Evolutionary conservation across 2,888 invertebrate genomes (phyloP).

Genomic region (Trissoscelio sp.): DNA sequence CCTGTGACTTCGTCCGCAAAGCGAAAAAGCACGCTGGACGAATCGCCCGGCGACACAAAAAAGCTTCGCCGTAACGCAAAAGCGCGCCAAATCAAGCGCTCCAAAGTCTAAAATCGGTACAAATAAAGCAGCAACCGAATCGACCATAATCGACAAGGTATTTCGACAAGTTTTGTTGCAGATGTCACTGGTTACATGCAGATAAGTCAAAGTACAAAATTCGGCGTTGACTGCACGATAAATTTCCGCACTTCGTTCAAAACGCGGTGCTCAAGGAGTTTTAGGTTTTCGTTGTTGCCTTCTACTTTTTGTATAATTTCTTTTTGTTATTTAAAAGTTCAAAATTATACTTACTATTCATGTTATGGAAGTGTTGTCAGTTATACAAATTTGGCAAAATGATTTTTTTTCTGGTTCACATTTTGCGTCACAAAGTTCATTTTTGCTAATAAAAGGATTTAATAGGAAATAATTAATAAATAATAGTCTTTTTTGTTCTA

Average conservation of each 20-base stretch:
- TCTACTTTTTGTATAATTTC: too few relatives aligned
- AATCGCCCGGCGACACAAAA: constrained; percentile 75
- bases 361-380: too few relatives aligned
- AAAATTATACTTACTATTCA: too few relatives aligned
- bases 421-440: too few relatives aligned
- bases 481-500: too few relatives aligned
- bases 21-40: constrained; percentile 78
- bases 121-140: constrained; percentile 69
- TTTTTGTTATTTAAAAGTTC: constrained; percentile 3
- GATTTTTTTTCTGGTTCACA: too few relatives aligned
- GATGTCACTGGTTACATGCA: constrained; percentile 17
- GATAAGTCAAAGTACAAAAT: constrained; percentile 38
- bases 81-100: constrained; percentile 81
- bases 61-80: constrained; percentile 80
- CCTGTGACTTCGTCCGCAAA: constrained; percentile 77
- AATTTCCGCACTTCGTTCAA: constrained; percentile 8
- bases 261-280: neutral
- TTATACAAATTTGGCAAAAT: too few relatives aligned
- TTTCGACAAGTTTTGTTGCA: constrained; percentile 35
- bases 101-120: constrained; percentile 81
- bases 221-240: constrained; percentile 25
- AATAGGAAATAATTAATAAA: too few relatives aligned
- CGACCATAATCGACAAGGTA: constrained; percentile 37
- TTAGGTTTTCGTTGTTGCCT: neutral
- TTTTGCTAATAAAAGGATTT: too few relatives aligned